phyloP scores from a whole-genome alignment of 2,888 invertebrate genomes.

The Lagria hirta region DNA sequence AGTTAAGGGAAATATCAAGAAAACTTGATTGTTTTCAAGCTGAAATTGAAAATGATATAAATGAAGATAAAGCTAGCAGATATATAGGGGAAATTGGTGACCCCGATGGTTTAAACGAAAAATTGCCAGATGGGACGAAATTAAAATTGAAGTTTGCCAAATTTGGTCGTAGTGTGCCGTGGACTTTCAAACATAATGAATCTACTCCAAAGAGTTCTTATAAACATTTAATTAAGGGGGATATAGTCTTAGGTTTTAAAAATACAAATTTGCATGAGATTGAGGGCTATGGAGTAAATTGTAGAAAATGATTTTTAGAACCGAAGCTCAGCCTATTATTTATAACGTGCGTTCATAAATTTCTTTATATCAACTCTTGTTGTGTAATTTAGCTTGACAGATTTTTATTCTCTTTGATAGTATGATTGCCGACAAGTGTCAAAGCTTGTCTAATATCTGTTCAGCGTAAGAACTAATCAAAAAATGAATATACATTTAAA shows the following conservation, averaged over 20 bases:
- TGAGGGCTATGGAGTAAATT: conserved; percentile 46
- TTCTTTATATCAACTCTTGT: too few species aligned
- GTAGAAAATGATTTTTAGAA: too few species aligned
- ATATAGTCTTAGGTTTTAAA: conserved; percentile 46
- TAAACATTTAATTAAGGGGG: conserved; percentile 49
- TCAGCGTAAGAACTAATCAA: too few species aligned
- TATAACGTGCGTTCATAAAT: too few species aligned
- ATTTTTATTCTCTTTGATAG: too few species aligned
- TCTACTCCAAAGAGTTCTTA: conserved; percentile 43
- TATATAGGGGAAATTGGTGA: conserved; percentile 42
- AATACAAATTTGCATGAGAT: conserved; percentile 48
- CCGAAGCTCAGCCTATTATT: too few species aligned
- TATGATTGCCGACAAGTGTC: too few species aligned
- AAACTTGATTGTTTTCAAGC: conserved; percentile 48
- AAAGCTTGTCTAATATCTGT: too few species aligned
- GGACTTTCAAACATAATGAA: conserved; percentile 29
- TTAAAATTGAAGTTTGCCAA: conserved; percentile 44
- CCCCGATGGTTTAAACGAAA: conserved; percentile 40
- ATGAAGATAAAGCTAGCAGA: conserved; percentile 41
- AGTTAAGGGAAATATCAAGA: conserved; percentile 44
- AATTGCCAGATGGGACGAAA: conserved; percentile 38
- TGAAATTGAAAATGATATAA: conserved; percentile 52
- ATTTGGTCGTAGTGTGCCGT: conserved; percentile 36
- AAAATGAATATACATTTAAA: too few species aligned
- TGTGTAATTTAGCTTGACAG: too few species aligned